Percentiles rank a stretch among this genome's conserved stretches.
phyloP scores from a whole-genome alignment of 2,797 vertebrate species.

The Lateolabrax maculatus region DNA sequence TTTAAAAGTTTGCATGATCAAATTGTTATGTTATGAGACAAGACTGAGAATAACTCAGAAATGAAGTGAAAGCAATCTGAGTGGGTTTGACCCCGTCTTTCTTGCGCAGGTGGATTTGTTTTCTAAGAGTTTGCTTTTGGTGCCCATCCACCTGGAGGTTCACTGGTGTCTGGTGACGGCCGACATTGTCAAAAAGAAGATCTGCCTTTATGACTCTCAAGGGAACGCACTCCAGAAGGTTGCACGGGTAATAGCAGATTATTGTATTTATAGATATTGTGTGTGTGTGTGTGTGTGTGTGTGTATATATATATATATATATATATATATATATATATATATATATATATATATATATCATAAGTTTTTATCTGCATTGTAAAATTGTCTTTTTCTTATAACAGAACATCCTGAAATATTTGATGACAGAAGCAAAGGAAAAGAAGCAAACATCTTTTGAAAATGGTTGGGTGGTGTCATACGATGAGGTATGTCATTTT shows the following conservation, averaged over 20 bases:
- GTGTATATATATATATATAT: too few species aligned
- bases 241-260: conserved; percentile 71
- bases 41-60: not conserved
- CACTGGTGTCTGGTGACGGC: conserved; percentile 98
- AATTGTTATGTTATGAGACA: too few species aligned
- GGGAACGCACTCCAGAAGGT: conserved; percentile 94
- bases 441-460: conserved; percentile 91
- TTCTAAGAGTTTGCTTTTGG: conserved; percentile 93
- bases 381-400: not conserved
- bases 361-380: not conserved
- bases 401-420: conserved; percentile 96
- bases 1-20: not conserved
- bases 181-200: conserved; percentile 90
- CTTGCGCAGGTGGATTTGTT: conserved; percentile 93
- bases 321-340: too few species aligned
- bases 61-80: not conserved
- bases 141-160: conserved; percentile 97
- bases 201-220: conserved; percentile 97
- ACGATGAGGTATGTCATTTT: conserved; percentile 85
- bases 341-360: too few species aligned
- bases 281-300: too few species aligned
- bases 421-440: conserved; percentile 95
- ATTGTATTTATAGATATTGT: too few species aligned
- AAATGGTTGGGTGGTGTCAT: conserved; percentile 92
- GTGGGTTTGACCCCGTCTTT: not conserved